Base-by-base conservation (phyloP, 2,888 invertebrate genomes). In the Cheilosia scutellata region DNA sequence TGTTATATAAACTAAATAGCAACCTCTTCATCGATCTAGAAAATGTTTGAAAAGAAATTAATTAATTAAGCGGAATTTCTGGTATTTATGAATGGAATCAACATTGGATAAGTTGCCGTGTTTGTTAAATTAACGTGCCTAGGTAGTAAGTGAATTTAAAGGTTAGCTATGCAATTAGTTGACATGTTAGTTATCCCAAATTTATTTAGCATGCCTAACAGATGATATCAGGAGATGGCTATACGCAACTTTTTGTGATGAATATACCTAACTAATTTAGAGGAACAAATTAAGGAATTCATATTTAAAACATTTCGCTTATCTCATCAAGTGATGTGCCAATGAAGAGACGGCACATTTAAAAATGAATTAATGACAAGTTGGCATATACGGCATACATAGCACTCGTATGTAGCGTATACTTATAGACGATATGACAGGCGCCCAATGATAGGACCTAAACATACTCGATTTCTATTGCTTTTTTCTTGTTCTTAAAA, bases 11-110 rank as follows among this genome's bases (percentile, higher is more conserved):
- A 68, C 25, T 84, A 84, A 40, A 79, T 29, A 70, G 68, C 51
- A 75, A 70, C 5, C 29, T 70, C 79, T 65, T 70, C 79, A 66
- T 70, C 83, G 51, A 84, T 84, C 83, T 84, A 79, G 53, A 78
- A 82, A 55, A 47, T 68, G 42, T 29, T 51, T 13, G 58, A 66
- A 55, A 57, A 65, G 20, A 53, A 60, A 53, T 40, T 31, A 9
- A 47, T 42, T 53, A 65, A 20, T 57, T 29, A 60, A 62, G 37
- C n/a, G 29, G 58, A 53, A 42, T 40, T 31, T 44, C 25, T 57
- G 5, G 51, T 33, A 20, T 47, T 25, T 71, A 1, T 37, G 0
- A 11, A 11, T 37, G 37, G 37, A 37, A 37, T 20, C 20, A 2
- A 1, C 20, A 20, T 37, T 37, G 37, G 37, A 11, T 37, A 11